Evolutionary conservation across 2,113 vertebrate species (phyloP), one percentile per base, ranked within the genome.

Genomic region (Semicossyphus pulcher): DNA sequence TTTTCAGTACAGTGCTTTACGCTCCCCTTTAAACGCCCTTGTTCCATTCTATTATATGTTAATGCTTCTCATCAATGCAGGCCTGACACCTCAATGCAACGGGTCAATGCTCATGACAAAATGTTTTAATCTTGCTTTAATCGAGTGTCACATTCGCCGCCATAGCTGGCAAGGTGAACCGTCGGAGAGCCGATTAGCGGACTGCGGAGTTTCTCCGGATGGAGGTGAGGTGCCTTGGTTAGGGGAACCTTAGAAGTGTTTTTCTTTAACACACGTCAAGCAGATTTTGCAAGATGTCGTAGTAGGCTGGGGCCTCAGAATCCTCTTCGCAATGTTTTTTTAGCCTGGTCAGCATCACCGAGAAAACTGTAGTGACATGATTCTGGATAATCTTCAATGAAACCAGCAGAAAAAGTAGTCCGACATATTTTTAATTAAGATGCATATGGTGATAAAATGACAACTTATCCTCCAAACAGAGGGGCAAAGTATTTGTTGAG

Each of bases 11-110:
- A 39, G 60, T 53, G 41, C 59, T 82, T 80, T 68, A 83, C 61
- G 21, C 67, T 73, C 48, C 48, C 76, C 76, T 86, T 78, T 69
- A 80, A 81, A 79, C 57, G 72, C 44, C 84, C 88, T 86, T 83
- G 79, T 56, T 59, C 48, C 59, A 23, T 71, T 70, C 57, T 48
- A 84, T 78, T 62, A 75, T 64, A 64, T 83, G 61, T 80, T 80
- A 76, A 86, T 77, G 58, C 44, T 39, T 77, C 57, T 80, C 54
- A 32, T 76, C 42, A 49, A 21, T 58, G 64, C 29, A 37, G 54
- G 16, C 57, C 45, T 74, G 76, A 84, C 71, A 48, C 48, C 59
- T 47, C 39, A 25, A 29, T 65, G 34, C 45, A 36, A 47, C 1
- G 62, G 82, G 61, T 87, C 85, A 76, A 21, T 60, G 52, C 42